These are phyloP conservation scores for Seriola quinqueradiata DNA, from an alignment of 2,113 vertebrate species.

Conservation along the genomic window DNA sequence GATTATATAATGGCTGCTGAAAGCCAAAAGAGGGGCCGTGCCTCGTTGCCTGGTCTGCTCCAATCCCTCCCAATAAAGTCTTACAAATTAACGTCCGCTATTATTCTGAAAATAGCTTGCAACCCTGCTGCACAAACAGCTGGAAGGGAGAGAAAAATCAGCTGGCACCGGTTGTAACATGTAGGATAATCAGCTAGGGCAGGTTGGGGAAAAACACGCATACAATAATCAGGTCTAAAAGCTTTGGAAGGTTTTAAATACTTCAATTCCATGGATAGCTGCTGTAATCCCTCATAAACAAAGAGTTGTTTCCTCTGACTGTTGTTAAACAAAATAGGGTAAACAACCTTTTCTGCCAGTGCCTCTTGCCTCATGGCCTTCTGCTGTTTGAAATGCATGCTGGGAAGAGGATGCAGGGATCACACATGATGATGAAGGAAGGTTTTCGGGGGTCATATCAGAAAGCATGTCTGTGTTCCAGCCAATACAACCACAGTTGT, in stretches of 20 bases:
- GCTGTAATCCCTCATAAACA: slow-evolving; percentile 76
- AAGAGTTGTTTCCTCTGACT: slow-evolving; percentile 59
- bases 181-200: slow-evolving; percentile 75
- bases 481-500: not conserved
- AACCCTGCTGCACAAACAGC: slow-evolving; percentile 77
- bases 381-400: slow-evolving; percentile 42
- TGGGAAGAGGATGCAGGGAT: slow-evolving; percentile 14
- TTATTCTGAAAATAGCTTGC: slow-evolving; percentile 80
- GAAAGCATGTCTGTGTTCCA: slow-evolving; percentile 47
- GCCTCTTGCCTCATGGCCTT: not conserved
- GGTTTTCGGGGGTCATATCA: slow-evolving; percentile 42
- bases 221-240: slow-evolving; percentile 75
- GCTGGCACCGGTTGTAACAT: slow-evolving; percentile 68
- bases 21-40: slow-evolving; percentile 66
- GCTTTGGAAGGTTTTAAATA: slow-evolving; percentile 71
- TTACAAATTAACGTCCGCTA: slow-evolving; percentile 81
- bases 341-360: slow-evolving; percentile 47
- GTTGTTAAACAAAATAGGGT: slow-evolving; percentile 69
- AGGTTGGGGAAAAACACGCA: slow-evolving; percentile 69
- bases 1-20: slow-evolving; percentile 73
- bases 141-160: slow-evolving; percentile 76
- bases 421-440: slow-evolving; percentile 51
- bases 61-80: slow-evolving; percentile 73
- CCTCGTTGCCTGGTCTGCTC: slow-evolving; percentile 67
- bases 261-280: slow-evolving; percentile 62